Conservation (phyloP, 2,888 invertebrate genomes). For the Alitta virens region DNA sequence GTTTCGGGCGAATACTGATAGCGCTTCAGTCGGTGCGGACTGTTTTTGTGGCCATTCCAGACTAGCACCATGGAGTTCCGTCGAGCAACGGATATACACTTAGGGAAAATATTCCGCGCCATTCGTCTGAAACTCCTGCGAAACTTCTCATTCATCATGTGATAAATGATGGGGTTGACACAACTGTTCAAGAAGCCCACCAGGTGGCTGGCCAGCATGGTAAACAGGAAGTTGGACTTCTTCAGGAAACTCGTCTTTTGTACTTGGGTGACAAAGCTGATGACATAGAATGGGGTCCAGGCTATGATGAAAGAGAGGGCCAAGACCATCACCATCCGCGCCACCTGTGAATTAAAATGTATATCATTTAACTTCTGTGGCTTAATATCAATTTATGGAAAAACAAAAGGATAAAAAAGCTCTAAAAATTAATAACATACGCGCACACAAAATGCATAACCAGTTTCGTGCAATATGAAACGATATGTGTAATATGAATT, state of each 20-base stretch:
- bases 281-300: constrained; percentile 60
- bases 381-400: too few species aligned
- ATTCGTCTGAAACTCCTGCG: constrained; percentile 44
- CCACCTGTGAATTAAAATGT: constrained; percentile 58
- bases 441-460: too few species aligned
- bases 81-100: background rate
- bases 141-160: constrained; percentile 58
- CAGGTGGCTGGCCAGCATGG: constrained; percentile 58
- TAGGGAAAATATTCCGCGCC: background rate
- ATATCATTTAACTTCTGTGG: too few species aligned
- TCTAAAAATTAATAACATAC: too few species aligned
- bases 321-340: constrained; percentile 59
- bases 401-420: too few species aligned
- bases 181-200: constrained; percentile 59
- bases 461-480: too few species aligned
- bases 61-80: background rate
- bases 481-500: too few species aligned
- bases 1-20: too few species aligned
- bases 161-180: constrained; percentile 59
- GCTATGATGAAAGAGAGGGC: constrained; percentile 56
- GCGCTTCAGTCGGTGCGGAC: too few species aligned
- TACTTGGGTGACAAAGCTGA: constrained; percentile 56
- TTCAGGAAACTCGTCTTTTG: constrained; percentile 52
- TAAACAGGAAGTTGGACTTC: constrained; percentile 57
- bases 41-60: too few species aligned